Percentiles rank a stretch among this genome's conserved stretches.
phyloP scores from a whole-genome alignment of 2,113 vertebrate species.

The Ammospiza nelsoni region DNA sequence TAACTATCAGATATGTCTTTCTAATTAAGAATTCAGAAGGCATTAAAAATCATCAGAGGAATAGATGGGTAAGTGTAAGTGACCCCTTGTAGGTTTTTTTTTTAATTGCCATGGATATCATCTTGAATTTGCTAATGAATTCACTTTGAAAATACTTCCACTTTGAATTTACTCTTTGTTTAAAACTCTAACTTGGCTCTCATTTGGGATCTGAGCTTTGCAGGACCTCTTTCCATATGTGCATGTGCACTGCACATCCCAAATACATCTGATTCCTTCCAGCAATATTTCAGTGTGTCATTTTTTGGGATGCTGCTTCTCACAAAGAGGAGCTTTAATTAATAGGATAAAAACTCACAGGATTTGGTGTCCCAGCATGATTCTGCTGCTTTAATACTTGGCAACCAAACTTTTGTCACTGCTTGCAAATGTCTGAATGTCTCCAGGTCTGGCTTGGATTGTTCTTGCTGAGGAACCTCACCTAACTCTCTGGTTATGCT shows the following conservation, averaged over 20 bases:
- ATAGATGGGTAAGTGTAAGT: background rate
- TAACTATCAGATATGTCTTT: background rate
- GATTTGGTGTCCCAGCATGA: background rate
- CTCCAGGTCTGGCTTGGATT: background rate
- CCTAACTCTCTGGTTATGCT: background rate
- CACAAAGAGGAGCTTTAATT: background rate
- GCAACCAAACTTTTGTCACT: background rate
- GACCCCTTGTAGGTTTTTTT: background rate
- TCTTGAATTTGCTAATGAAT: background rate
- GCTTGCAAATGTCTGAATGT: background rate
- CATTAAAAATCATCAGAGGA: conserved; percentile 1
- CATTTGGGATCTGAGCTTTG: background rate
- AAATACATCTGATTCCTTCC: background rate
- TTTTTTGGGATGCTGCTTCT: background rate
- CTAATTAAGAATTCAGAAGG: conserved; percentile 30
- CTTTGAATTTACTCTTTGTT: background rate
- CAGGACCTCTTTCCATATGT: rapidly evolving
- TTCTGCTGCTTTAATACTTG: background rate
- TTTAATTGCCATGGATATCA: background rate
- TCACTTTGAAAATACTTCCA: background rate
- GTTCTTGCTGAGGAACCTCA: background rate
- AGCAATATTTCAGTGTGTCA: background rate
- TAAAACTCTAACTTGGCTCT: background rate
- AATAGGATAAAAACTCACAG: background rate
- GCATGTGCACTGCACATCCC: background rate